phyloP scores from a whole-genome alignment of 2,113 vertebrate genomes.

The Pteruthius melanotis region DNA sequence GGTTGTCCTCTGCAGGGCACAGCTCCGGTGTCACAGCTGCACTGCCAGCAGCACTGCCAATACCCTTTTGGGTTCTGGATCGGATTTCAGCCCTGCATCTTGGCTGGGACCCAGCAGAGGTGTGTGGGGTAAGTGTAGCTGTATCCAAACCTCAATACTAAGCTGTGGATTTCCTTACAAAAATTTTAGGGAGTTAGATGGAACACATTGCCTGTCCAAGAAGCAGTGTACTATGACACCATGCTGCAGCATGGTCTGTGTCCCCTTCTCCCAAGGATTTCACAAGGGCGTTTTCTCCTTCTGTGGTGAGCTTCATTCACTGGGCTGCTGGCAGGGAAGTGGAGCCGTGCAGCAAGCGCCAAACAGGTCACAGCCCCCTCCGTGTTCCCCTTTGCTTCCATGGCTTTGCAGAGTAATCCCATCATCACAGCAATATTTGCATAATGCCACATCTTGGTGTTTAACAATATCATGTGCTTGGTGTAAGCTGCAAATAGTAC shows the following conservation, averaged over 20 bases:
- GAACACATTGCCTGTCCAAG: background rate
- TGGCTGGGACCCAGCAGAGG: background rate
- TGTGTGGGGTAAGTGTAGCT: background rate
- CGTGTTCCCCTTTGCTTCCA: rapidly evolving
- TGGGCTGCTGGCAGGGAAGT: background rate
- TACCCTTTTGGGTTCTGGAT: background rate
- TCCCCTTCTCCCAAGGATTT: background rate
- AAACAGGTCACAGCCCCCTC: background rate
- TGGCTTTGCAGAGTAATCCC: background rate
- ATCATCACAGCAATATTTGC: background rate
- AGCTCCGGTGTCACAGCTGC: background rate
- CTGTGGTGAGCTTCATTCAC: background rate
- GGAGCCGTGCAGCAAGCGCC: rapidly evolving
- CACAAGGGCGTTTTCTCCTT: background rate
- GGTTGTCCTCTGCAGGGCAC: background rate
- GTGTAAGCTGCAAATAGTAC: background rate
- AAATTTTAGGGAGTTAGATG: background rate
- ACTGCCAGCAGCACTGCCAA: background rate
- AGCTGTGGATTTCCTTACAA: background rate
- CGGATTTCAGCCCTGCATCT: background rate
- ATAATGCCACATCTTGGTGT: background rate
- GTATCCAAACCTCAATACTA: background rate
- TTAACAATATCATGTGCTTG: background rate
- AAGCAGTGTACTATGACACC: background rate
- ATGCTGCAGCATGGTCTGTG: background rate